Evolutionary conservation across 2,888 invertebrate species (phyloP).

Genomic region (Zootermopsis nevadensis): DNA sequence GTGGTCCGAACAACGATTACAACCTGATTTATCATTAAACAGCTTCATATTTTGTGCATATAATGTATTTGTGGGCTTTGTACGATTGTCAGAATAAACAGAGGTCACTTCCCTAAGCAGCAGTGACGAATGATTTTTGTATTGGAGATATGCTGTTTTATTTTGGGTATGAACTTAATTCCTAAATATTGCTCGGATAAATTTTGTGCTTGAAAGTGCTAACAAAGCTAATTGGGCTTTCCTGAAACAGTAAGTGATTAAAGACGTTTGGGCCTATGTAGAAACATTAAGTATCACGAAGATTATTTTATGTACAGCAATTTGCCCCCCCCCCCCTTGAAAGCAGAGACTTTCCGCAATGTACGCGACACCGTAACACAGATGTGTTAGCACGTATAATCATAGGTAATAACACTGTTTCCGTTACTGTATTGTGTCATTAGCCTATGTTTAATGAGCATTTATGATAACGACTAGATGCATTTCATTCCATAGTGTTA

Average conservation of each 20-base stretch:
- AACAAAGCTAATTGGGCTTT: too few species aligned
- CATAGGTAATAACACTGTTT: slow-evolving; percentile 13
- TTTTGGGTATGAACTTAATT: too few species aligned
- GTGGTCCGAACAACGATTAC: too few species aligned
- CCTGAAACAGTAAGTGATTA: not conserved
- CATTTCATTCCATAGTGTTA: slow-evolving; percentile 18
- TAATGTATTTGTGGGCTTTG: too few species aligned
- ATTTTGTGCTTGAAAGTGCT: too few species aligned
- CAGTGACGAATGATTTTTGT: too few species aligned
- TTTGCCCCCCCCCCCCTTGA: not conserved
- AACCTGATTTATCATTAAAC: too few species aligned
- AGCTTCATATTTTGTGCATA: too few species aligned
- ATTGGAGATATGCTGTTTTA: too few species aligned
- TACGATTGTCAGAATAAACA: too few species aligned
- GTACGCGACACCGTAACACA: slow-evolving; percentile 13
- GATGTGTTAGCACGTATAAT: not conserved
- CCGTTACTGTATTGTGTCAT: not conserved
- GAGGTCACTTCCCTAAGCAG: too few species aligned
- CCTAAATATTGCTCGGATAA: too few species aligned
- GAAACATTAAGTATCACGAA: not conserved
- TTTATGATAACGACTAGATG: slow-evolving; percentile 15
- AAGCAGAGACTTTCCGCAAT: not conserved
- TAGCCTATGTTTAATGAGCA: slow-evolving; percentile 27
- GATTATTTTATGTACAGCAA: not conserved
- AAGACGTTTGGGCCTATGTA: not conserved